phyloP scores from a whole-genome alignment of 2,888 invertebrate species.

The Matsumyia berberina region DNA sequence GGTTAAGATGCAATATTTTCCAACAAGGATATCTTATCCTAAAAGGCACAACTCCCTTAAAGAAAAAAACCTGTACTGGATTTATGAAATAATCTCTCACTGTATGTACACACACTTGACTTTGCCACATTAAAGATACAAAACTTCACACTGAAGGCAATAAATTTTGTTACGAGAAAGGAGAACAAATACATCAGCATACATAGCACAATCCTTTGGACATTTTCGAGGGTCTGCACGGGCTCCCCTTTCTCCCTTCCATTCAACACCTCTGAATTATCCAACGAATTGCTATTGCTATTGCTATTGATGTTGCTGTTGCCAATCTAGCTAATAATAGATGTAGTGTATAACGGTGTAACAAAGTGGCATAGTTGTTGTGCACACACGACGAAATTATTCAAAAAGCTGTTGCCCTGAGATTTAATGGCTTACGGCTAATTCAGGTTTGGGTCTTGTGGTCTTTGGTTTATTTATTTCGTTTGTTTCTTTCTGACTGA shows the following conservation, averaged over 20 bases:
- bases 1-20: too few species aligned
- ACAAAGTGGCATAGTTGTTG: conserved; percentile 62
- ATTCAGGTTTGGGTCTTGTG: conserved; percentile 67
- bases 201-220: conserved; percentile 49
- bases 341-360: conserved; percentile 58
- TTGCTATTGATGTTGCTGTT: conserved; percentile 41
- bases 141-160: conserved; percentile 60
- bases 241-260: conserved; percentile 15
- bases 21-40: too few species aligned
- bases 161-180: conserved; percentile 67
- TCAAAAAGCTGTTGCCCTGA: conserved; percentile 73
- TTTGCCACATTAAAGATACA: conserved; percentile 66
- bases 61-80: conserved; percentile 1
- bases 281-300: conserved; percentile 20
- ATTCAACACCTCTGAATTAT: conserved; percentile 65
- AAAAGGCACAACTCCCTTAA: too few species aligned
- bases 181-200: conserved; percentile 40
- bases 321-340: conserved; percentile 51
- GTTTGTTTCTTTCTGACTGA: conserved; percentile 40
- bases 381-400: conserved; percentile 62
- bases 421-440: conserved; percentile 69
- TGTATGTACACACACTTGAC: conserved; percentile 48
- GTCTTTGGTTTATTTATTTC: conserved; percentile 52
- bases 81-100: conserved; percentile 27
- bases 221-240: conserved; percentile 25